These are phyloP conservation scores for Epinotia ramella DNA, from an alignment of 2,888 invertebrate genomes.

Conservation along the genomic window DNA sequence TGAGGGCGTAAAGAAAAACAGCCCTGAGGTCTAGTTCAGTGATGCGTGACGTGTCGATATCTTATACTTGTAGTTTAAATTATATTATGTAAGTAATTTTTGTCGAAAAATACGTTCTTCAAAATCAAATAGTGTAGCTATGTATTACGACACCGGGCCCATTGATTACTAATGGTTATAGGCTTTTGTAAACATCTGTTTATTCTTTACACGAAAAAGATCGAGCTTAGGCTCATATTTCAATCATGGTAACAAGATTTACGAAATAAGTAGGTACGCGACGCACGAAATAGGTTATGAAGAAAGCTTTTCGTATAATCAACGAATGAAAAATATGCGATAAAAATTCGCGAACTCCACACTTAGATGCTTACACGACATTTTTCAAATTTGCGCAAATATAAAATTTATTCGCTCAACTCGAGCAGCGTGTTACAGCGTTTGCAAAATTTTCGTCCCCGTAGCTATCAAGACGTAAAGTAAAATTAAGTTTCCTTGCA, in stretches of 20 bases:
- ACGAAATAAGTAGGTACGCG: not conserved
- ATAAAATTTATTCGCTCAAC: constrained; percentile 37
- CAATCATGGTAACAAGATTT: not conserved
- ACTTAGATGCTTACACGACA: constrained; percentile 5
- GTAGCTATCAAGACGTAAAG: constrained; percentile 34
- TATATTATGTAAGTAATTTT: not conserved
- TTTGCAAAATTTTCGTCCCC: constrained; percentile 19
- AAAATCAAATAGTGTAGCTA: not conserved
- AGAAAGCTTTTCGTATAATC: not conserved
- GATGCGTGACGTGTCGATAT: no score
- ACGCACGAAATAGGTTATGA: not conserved
- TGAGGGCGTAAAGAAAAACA: no score
- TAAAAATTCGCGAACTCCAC: constrained; percentile 9
- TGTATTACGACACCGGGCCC: no score
- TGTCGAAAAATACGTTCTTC: not conserved
- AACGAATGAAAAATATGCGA: constrained; percentile 46
- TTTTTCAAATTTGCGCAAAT: constrained; percentile 30
- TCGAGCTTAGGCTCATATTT: not conserved
- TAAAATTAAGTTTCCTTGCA: constrained; percentile 44
- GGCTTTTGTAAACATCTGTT: not conserved
- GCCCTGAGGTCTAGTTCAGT: no score
- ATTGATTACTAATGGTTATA: not conserved
- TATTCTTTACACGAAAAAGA: not conserved
- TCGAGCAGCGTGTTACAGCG: constrained; percentile 22
- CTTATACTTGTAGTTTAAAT: no score